Evolutionary conservation across 1,140 invertebrate species (phyloP).

Genomic region (Bombus polaris): DNA sequence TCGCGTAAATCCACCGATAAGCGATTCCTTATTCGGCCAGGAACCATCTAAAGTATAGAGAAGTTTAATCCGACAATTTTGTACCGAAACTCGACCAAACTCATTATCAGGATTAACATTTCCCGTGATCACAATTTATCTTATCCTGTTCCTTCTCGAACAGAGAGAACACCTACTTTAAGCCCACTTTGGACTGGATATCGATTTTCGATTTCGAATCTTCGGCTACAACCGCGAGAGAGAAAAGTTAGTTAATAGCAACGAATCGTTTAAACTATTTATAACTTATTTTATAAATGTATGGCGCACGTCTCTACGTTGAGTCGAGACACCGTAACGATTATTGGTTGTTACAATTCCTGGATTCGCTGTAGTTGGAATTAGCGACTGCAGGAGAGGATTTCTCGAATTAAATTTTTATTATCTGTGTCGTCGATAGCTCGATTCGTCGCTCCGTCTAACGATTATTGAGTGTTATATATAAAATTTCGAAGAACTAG

Average conservation of each 20-base stretch:
- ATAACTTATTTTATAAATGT: not conserved
- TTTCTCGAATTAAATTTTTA: not conserved
- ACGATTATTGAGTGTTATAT: too few relatives aligned
- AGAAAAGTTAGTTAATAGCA: not conserved
- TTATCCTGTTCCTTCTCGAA: not conserved
- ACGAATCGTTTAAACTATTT: not conserved
- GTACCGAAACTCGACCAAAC: slow-evolving; percentile 4
- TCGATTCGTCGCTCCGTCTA: too few relatives aligned
- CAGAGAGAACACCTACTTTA: too few relatives aligned
- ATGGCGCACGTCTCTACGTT: not conserved
- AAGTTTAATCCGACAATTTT: slow-evolving; percentile 12
- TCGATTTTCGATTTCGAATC: slow-evolving; percentile 27
- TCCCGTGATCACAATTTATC: slow-evolving; percentile 25
- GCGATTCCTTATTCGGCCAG: slow-evolving; percentile 10
- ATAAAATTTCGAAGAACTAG: too few relatives aligned
- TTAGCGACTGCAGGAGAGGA: not conserved
- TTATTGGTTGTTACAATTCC: not conserved
- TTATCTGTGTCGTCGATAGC: not conserved
- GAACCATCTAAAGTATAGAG: not conserved
- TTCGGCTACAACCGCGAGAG: not conserved
- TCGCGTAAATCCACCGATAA: slow-evolving; percentile 20
- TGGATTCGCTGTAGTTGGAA: too few relatives aligned
- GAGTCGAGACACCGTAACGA: not conserved
- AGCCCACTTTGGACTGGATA: not conserved
- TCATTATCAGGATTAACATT: slow-evolving; percentile 49